Base-by-base conservation (phyloP, 2,888 invertebrate species). In the Dryococelus australis region DNA sequence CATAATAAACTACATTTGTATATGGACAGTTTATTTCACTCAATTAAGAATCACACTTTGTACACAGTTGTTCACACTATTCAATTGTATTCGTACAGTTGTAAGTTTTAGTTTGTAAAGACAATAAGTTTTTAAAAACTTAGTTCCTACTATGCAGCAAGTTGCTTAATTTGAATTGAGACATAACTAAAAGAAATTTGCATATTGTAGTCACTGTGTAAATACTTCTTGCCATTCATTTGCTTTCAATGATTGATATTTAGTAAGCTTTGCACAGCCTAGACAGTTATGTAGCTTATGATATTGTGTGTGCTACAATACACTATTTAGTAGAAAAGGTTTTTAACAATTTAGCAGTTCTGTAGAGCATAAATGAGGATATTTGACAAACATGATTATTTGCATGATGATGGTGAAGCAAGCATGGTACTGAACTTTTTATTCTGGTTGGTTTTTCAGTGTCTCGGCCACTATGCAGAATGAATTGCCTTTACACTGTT, bases 231-330 rank as follows among this genome's bases (percentile, higher is more conserved):
- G 65, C 65, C 65, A 16, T 65, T 65, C 65, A 65, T 65, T 65
- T 65, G 65, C 65, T n/a, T 65, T n/a, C 65, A n/a, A 20, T 16
- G 24, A 65, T 65, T 20, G 1, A 65, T n/a, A 20, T 65, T 65
- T 65, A 65, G 65, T 24, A 65, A 65, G 65, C 65, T n/a, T 65
- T 65, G 65, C 65, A 65, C 65, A 65, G 65, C 65, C n/a, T 65
- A 65, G 65, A 20, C 65, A 65, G n/a, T 65, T 65, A 65, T n/a
- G 65, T 65, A 65, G 65, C 65, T 65, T 65, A 65, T n/a, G n/a
- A 65, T 24, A n/a, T 65, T 65, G 65, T 16, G 65, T 65, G 65
- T 65, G 65, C 65, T 24, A n/a, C 65, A n/a, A 24, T 24, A 65
- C 65, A 20, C 24, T 65, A n/a, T 65, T 65, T 65, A 24, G 65